Base-by-base conservation (phyloP, 1,140 invertebrate genomes). In the Plectrocnemia conspersa region DNA sequence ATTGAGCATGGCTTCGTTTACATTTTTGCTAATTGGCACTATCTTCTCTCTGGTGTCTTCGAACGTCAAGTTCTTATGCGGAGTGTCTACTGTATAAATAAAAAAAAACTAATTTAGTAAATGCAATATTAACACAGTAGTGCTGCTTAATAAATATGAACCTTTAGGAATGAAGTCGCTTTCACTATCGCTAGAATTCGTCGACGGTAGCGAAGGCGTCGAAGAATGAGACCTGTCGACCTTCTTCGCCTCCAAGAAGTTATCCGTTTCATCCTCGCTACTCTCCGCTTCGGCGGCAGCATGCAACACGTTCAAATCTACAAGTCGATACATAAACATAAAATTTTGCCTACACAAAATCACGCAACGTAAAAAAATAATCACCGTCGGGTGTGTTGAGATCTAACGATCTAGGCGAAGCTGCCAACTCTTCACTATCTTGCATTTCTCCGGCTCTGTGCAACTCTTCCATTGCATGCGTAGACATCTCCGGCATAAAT, bases 381-480 rank as follows among this genome's bases (percentile, higher is more conserved):
- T 41, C 36, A 54, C 52, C 52, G 10, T 52, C 11, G 4, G 59
- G 52, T 7, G 57, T 25, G 1, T 54, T 49, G 18, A 57, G 32
- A 49, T 61, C 59, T 13, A 27, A 35, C 13, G 35, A 10, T 18
- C 4, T 45, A 29, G 40, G 23, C 25, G 55, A 33, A 41, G 22
- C 6, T 23, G 48, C n/a, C n/a, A n/a, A 16, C 25, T 38, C 47
- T n/a, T 24, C 2, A 7, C 2, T 7, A 2, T 50, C 47, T 38
- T 38, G 33, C 3, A 50, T 21, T 13, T 62, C 56, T 15, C 59
- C 56, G 13, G 60, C 60, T 10, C 46, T 44, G 22, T 62, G 38
- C 27, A 62, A 46, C 50, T 62, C 60, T 18, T 59, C 56, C 4
- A 62, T 46, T 15, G 44, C 56, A n/a, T 49, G 45, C 10, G 45